A percentile compares a stretch with the other conserved stretches of the same genome.
These are phyloP conservation scores for Globia sparganii DNA, from an alignment of 2,888 invertebrate genomes.

Conservation along the genomic window DNA sequence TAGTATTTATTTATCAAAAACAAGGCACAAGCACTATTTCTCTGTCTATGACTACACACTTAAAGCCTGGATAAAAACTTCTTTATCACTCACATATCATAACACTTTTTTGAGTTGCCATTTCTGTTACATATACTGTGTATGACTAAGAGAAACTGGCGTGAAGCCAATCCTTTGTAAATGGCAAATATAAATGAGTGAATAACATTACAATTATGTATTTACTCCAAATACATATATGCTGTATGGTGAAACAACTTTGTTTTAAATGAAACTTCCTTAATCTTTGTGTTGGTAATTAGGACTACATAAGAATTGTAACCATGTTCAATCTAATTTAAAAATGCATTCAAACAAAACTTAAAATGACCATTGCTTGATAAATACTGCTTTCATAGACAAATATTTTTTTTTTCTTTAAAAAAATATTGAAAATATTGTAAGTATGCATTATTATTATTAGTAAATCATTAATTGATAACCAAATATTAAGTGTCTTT, in stretches of 20 bases:
- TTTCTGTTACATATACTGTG: constrained; percentile 47
- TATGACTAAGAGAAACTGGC: constrained; percentile 49
- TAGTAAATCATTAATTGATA: not conserved
- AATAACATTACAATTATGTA: constrained; percentile 40
- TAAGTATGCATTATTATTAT: too few species aligned
- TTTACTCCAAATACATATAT: constrained; percentile 50
- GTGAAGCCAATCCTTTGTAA: constrained; percentile 60
- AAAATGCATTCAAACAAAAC: not conserved
- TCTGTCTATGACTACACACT: too few species aligned
- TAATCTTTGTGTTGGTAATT: constrained; percentile 25
- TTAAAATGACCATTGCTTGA: too few species aligned
- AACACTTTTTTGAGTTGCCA: constrained; percentile 18
- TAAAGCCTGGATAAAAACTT: constrained; percentile 21
- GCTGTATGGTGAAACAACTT: not conserved
- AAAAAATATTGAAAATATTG: not conserved
- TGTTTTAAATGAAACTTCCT: constrained; percentile 10
- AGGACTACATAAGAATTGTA: not conserved
- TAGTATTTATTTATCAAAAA: not conserved
- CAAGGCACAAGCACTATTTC: constrained; percentile 24
- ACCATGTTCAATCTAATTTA: not conserved
- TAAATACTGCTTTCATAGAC: not conserved
- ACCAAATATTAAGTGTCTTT: too few species aligned
- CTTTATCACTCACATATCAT: not conserved
- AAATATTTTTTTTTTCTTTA: not conserved
- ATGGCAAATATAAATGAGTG: constrained; percentile 57